These are phyloP conservation scores for Cryptus armator DNA, from an alignment of 2,888 invertebrate species.

Conservation along the genomic window DNA sequence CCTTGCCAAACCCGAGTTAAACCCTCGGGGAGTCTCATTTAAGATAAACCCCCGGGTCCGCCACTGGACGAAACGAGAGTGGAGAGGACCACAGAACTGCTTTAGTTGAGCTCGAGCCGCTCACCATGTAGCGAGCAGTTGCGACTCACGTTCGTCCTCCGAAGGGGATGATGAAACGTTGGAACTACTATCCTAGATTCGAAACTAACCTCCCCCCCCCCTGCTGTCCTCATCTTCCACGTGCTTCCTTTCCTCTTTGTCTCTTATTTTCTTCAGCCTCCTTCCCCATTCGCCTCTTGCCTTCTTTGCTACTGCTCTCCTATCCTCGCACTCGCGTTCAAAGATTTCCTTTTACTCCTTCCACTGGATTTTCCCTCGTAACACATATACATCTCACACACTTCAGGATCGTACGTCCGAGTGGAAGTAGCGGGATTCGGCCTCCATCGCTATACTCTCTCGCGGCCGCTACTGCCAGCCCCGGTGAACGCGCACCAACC, in stretches of 20 bases:
- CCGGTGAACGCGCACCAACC: slow-evolving; percentile 76
- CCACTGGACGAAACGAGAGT: slow-evolving; percentile 55
- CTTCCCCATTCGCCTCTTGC: slow-evolving; percentile 38
- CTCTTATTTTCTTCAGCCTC: slow-evolving; percentile 51
- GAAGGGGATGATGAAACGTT: slow-evolving; percentile 77
- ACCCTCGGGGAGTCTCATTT: slow-evolving; percentile 79
- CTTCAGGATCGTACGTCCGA: slow-evolving; percentile 34
- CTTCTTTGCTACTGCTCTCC: slow-evolving; percentile 55
- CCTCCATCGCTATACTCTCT: slow-evolving; percentile 30
- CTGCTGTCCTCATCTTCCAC: slow-evolving; percentile 19
- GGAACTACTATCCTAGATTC: slow-evolving; percentile 79
- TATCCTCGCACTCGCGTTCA: slow-evolving; percentile 53
- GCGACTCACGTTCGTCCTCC: slow-evolving; percentile 47
- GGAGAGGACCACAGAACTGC: slow-evolving; percentile 65
- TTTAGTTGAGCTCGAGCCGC: slow-evolving; percentile 43
- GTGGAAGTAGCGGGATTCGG: slow-evolving; percentile 34
- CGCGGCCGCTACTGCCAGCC: slow-evolving; percentile 57
- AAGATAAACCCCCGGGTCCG: slow-evolving; percentile 76
- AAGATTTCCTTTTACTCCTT: slow-evolving; percentile 44
- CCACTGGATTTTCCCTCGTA: slow-evolving; percentile 49
- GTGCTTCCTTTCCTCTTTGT: slow-evolving; percentile 55
- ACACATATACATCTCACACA: slow-evolving; percentile 29
- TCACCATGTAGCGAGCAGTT: slow-evolving; percentile 50
- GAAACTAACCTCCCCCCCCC: slow-evolving; percentile 32
- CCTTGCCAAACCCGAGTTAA: slow-evolving; percentile 78